Evolutionary conservation across 2,888 invertebrate species (phyloP), one percentile per base, ranked within the genome.

Genomic region (Shargacucullia verbasci): DNA sequence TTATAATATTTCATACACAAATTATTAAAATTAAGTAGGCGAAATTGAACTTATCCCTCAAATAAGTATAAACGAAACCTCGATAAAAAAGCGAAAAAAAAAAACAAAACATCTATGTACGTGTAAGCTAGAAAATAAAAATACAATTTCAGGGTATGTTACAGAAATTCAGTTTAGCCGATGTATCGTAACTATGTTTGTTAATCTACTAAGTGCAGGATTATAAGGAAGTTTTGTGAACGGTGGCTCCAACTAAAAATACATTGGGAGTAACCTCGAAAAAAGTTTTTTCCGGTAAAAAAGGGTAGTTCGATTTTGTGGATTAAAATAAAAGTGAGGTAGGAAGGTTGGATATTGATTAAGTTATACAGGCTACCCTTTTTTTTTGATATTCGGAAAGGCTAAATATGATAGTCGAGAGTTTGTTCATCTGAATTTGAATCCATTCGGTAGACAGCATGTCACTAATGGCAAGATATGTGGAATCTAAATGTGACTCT

Each of bases 181-280:
- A 58, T 59, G 49, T 65, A 63, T 74, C 50, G 62, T 43, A 60
- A 72, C 67, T 50, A 27, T 67, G 74, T 76, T 70, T 68, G 74
- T 76, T 77, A 79, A 77, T 77, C 79, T 68, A 59, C 63, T 79
- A 79, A 77, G 77, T 73, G 77, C 64, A 53, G 45, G 71, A 79
- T 73, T 79, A 70, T 73, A 59, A 58, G 67, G 14, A 57, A 60
- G 40, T 64, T 61, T 54, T 49, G 43, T 50, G 62, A 47, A 14
- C 35, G 41, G 13, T 14, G 46, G 34, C 34, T 35, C 39, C 46
- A 43, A 72, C 55, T 62, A 57, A 63, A 59, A 65, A 63, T 73
- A 60, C 54, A 60, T 60, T 59, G 56, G 43, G 20, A 41, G 39
- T 40, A 49, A 15, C 48, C 3, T 45, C 34, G 34, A 6, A 50